Evolutionary conservation across 2,888 invertebrate species (phyloP).

Genomic region (Fragum sueziense): DNA sequence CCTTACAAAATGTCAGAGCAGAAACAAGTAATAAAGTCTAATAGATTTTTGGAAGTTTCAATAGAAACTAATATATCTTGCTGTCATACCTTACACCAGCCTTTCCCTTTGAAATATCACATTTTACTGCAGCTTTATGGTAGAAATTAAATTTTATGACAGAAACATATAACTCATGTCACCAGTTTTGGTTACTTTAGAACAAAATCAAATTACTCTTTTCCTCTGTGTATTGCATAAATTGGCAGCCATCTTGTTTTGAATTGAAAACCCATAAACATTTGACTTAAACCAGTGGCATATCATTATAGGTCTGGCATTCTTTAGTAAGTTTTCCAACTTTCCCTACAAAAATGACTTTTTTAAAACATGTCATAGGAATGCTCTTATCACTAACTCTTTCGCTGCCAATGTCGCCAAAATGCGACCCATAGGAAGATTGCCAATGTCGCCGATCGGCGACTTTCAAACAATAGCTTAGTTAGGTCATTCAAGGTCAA

Average conservation of each 20-base stretch:
- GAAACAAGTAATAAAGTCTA: conserved; percentile 16
- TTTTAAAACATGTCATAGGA: too few species aligned
- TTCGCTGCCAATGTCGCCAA: too few species aligned
- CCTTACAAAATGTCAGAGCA: conserved; percentile 7
- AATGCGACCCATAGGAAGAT: too few species aligned
- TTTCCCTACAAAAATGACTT: too few species aligned
- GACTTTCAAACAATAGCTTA: too few species aligned
- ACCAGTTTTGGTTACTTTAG: conserved; percentile 7
- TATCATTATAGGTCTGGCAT: too few species aligned
- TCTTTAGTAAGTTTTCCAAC: too few species aligned
- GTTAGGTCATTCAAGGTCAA: too few species aligned
- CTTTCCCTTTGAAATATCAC: conserved; percentile 15
- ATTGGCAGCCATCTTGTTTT: not conserved
- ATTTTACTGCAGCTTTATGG: conserved; percentile 17
- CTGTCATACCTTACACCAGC: conserved; percentile 10
- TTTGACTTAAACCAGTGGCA: too few species aligned
- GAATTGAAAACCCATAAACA: not conserved
- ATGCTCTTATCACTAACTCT: too few species aligned
- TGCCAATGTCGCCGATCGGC: too few species aligned
- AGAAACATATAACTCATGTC: conserved; percentile 18
- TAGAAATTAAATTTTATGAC: conserved; percentile 12
- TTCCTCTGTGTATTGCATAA: not conserved
- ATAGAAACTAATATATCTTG: conserved; percentile 16
- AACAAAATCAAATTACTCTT: conserved; percentile 7
- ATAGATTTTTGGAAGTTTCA: conserved; percentile 13